phyloP scores from a whole-genome alignment of 2,113 vertebrate genomes.

The Electrona antarctica region DNA sequence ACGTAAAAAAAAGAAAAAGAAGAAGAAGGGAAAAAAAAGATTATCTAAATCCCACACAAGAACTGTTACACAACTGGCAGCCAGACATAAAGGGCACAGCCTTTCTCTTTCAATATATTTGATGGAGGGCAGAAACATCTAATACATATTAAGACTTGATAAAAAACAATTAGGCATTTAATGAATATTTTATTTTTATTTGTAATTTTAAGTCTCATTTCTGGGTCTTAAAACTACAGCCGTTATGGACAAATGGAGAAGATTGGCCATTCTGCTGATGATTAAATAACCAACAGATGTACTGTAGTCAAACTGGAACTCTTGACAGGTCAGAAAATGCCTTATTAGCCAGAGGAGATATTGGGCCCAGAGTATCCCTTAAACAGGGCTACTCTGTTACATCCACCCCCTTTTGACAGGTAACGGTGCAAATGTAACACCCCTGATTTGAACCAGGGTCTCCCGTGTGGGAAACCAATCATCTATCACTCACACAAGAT shows the following conservation, averaged over 20 bases:
- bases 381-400: no score
- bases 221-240: conserved; percentile 14
- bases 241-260: conserved; percentile 6
- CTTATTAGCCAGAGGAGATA: no score
- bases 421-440: no score
- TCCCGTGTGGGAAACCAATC: no score
- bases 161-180: conserved; percentile 39
- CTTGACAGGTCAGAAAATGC: neutral
- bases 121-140: conserved; percentile 8
- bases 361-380: no score
- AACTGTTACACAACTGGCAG: conserved; percentile 45
- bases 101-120: conserved; percentile 16
- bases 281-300: neutral
- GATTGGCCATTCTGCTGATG: neutral
- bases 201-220: conserved; percentile 14
- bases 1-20: neutral
- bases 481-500: no score
- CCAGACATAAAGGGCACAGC: conserved; percentile 17
- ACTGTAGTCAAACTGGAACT: neutral
- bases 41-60: neutral
- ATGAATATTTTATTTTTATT: conserved; percentile 16
- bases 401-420: no score
- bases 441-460: no score
- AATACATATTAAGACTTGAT: conserved; percentile 27
- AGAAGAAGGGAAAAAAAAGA: no score